Conservation (phyloP, 2,797 vertebrate species). For the Bradypus variegatus region DNA sequence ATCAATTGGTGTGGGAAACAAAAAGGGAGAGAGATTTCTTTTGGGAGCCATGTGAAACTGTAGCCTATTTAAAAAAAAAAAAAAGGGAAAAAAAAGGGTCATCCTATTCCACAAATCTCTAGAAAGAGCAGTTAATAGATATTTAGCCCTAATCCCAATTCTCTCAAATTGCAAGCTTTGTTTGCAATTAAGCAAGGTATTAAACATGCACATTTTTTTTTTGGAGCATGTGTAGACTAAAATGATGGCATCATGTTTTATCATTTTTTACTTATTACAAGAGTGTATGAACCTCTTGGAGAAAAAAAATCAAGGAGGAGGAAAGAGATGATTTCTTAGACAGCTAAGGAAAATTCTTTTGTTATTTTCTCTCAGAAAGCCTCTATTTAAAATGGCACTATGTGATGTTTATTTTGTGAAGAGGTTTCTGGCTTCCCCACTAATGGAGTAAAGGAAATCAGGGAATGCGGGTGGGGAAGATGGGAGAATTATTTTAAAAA, state of each 20-base stretch:
- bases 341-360: background rate
- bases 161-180: constrained; percentile 66
- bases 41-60: constrained; percentile 82
- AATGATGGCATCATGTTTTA: constrained; percentile 40
- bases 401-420: constrained; percentile 31
- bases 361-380: constrained; percentile 5
- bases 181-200: constrained; percentile 59
- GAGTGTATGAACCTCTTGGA: background rate
- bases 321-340: constrained; percentile 2
- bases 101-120: constrained; percentile 75
- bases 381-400: constrained; percentile 8
- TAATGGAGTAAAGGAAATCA: constrained; percentile 35
- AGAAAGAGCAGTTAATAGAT: constrained; percentile 73
- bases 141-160: constrained; percentile 70
- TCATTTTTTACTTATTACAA: constrained; percentile 40
- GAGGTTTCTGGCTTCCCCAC: constrained; percentile 29
- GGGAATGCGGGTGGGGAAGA: background rate
- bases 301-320: background rate
- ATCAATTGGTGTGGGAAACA: constrained; percentile 84
- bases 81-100: constrained; percentile 60
- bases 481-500: background rate
- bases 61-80: constrained; percentile 72
- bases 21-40: constrained; percentile 80
- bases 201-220: constrained; percentile 50
- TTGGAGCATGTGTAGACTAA: constrained; percentile 48